These are phyloP conservation scores for Microplitis deprimator DNA, from an alignment of 2,888 invertebrate genomes.

Conservation along the genomic window DNA sequence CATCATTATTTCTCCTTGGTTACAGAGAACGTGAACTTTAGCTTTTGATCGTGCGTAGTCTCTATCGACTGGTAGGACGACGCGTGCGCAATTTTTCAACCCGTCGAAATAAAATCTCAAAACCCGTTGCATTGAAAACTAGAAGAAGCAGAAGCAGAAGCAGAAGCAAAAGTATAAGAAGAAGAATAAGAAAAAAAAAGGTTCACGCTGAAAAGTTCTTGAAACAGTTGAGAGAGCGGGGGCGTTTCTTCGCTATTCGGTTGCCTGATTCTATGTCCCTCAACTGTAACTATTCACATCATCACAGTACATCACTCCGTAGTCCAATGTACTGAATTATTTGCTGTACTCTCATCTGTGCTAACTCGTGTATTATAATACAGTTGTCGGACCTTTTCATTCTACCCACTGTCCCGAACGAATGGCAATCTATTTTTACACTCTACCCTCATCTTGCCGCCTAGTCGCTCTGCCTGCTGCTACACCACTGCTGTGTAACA, in stretches of 20 bases:
- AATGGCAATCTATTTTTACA: constrained; percentile 29
- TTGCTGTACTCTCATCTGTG: neutral
- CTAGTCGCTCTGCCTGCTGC: neutral
- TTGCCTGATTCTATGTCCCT: neutral
- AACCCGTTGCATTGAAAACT: neutral
- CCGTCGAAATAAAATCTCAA: neutral
- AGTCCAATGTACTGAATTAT: constrained; percentile 1
- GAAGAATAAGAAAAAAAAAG: neutral
- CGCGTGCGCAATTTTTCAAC: constrained; percentile 42
- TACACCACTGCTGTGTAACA: neutral
- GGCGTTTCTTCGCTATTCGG: constrained; percentile 3
- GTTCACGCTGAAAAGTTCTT: constrained; percentile 10
- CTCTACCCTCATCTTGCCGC: neutral
- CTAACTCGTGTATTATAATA: neutral
- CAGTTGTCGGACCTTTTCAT: constrained; percentile 13
- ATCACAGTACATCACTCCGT: neutral
- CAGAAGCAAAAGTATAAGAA: neutral
- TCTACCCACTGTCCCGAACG: constrained; percentile 11
- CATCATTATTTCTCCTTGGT: constrained; percentile 2
- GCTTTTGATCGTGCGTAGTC: constrained; percentile 22
- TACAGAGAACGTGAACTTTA: constrained; percentile 2
- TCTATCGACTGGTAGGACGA: constrained; percentile 45
- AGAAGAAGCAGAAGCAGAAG: neutral
- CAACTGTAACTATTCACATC: constrained; percentile 5
- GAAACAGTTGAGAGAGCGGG: constrained; percentile 13